A percentile compares a stretch with the other conserved stretches of the same genome.
These are phyloP conservation scores for Andrena camellia DNA, from an alignment of 2,888 invertebrate genomes.

Conservation along the genomic window DNA sequence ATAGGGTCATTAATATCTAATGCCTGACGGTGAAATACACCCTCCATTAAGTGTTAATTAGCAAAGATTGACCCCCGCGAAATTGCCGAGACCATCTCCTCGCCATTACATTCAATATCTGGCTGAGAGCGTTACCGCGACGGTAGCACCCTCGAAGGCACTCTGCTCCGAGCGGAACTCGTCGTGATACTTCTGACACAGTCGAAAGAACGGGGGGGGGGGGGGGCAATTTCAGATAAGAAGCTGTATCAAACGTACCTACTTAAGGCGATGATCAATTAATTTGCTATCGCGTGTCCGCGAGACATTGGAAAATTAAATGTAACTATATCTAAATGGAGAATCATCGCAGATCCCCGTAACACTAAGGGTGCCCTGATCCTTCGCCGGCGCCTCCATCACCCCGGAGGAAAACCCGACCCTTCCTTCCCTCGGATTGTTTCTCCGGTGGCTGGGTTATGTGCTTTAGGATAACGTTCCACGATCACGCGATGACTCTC, in stretches of 20 bases:
- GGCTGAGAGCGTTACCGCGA: neutral
- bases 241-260: slow-evolving; percentile 31
- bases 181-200: neutral
- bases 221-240: neutral
- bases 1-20: slow-evolving; percentile 62
- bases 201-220: neutral
- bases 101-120: neutral
- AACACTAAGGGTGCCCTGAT: slow-evolving; percentile 57
- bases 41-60: slow-evolving; percentile 43
- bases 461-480: slow-evolving; percentile 79
- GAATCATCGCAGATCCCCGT: slow-evolving; percentile 60
- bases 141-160: no score
- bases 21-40: slow-evolving; percentile 20
- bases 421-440: slow-evolving; percentile 69
- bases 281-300: slow-evolving; percentile 49
- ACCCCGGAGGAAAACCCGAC: slow-evolving; percentile 54
- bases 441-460: slow-evolving; percentile 73
- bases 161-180: neutral
- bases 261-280: slow-evolving; percentile 57
- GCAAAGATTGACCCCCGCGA: slow-evolving; percentile 28
- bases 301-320: slow-evolving; percentile 60
- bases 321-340: slow-evolving; percentile 62
- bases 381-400: slow-evolving; percentile 49
- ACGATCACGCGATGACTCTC: slow-evolving; percentile 81
- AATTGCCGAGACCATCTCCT: slow-evolving; percentile 6